Conservation (phyloP, 23 tunicate species). For the Ciona savignyi region DNA sequence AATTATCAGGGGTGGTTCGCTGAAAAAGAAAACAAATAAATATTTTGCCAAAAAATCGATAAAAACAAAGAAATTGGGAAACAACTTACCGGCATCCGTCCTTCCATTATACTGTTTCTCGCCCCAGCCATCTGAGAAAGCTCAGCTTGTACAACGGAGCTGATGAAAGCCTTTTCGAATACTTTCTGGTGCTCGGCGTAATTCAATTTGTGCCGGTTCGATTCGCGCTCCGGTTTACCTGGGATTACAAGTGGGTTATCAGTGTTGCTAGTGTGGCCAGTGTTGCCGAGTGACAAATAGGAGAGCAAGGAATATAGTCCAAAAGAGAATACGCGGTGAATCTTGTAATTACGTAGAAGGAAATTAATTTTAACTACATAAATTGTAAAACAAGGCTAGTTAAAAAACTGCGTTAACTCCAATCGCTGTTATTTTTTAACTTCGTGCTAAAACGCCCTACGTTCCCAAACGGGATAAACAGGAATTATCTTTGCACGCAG, state of each 20-base stretch:
- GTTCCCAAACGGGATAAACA: too few relatives aligned
- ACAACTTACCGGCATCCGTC: neutral
- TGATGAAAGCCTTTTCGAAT: slow-evolving; percentile 54
- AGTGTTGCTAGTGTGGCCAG: too few relatives aligned
- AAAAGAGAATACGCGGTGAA: too few relatives aligned
- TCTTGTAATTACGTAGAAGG: too few relatives aligned
- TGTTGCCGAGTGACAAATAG: too few relatives aligned
- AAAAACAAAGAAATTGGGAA: neutral
- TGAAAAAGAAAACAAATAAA: neutral
- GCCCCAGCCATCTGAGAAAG: neutral
- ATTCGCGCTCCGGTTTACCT: neutral
- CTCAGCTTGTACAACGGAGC: slow-evolving; percentile 53
- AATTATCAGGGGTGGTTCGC: neutral
- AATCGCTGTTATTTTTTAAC: too few relatives aligned
- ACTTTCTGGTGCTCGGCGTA: slow-evolving; percentile 28
- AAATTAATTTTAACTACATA: too few relatives aligned
- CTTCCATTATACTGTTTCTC: neutral
- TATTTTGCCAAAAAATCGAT: neutral
- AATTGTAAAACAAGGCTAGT: too few relatives aligned
- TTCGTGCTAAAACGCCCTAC: too few relatives aligned
- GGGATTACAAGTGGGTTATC: neutral
- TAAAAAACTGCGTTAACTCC: neutral
- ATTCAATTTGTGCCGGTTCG: slow-evolving; percentile 14
- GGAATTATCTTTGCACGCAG: too few relatives aligned
- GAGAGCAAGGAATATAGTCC: too few relatives aligned